A percentile compares a stretch with the other conserved stretches of the same genome.
Conservation (phyloP, 2,113 vertebrate species). For the Picathartes gymnocephalus region DNA sequence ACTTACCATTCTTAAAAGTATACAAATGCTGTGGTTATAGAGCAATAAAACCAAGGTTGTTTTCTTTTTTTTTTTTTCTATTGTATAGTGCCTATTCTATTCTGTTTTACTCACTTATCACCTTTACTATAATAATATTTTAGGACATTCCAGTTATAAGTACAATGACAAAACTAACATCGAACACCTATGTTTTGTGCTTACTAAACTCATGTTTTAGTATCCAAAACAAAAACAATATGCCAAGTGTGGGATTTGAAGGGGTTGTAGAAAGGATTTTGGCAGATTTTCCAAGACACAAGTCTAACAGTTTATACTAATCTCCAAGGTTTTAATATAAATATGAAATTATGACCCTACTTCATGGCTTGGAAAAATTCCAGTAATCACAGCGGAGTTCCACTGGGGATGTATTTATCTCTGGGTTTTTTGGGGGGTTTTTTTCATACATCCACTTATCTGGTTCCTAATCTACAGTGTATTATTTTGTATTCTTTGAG, state of each 20-base stretch:
- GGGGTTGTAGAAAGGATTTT: neutral
- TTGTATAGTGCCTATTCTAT: neutral
- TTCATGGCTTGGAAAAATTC: neutral
- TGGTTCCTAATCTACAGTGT: neutral
- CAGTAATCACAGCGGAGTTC: neutral
- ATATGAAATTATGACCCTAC: neutral
- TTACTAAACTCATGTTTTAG: neutral
- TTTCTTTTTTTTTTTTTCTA: rapidly evolving
- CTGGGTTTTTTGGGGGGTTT: neutral
- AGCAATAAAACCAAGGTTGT: neutral
- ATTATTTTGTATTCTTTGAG: neutral
- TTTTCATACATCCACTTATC: neutral
- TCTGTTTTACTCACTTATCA: neutral
- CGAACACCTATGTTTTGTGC: neutral
- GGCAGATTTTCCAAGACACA: neutral
- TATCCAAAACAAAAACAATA: neutral
- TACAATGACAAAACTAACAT: neutral
- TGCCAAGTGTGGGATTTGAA: neutral
- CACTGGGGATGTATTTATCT: neutral
- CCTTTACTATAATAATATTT: neutral
- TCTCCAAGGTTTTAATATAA: neutral
- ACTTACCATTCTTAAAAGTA: neutral
- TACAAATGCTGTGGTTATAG: neutral
- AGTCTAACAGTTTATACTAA: neutral
- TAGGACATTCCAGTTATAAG: neutral